These are phyloP conservation scores for Eilema caniola DNA, from an alignment of 2,888 invertebrate genomes.

Conservation along the genomic window DNA sequence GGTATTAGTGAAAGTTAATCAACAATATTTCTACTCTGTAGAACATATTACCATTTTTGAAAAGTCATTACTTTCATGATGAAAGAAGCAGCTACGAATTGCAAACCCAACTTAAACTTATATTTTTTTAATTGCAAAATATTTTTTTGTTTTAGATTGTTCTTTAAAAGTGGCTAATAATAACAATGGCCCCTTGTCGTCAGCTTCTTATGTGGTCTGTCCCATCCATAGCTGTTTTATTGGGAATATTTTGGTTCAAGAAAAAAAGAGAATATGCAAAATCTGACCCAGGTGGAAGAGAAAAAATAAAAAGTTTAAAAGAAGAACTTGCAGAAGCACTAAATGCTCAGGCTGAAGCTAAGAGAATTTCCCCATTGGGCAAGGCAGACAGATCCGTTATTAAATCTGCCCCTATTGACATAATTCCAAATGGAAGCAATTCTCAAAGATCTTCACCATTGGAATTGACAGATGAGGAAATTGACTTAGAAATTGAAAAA, in stretches of 20 bases:
- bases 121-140: background rate
- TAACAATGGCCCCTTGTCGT: slow-evolving; percentile 92
- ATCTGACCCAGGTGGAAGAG: slow-evolving; percentile 91
- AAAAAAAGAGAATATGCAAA: slow-evolving; percentile 91
- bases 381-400: slow-evolving; percentile 80
- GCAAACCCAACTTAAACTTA: background rate
- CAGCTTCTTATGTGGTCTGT: slow-evolving; percentile 93
- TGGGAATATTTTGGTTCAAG: slow-evolving; percentile 94
- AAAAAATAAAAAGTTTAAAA: slow-evolving; percentile 80
- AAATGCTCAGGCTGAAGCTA: slow-evolving; percentile 74
- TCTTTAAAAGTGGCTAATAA: slow-evolving; percentile 90
- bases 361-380: slow-evolving; percentile 78
- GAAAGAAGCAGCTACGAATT: background rate
- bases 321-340: slow-evolving; percentile 83
- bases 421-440: slow-evolving; percentile 83
- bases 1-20: background rate
- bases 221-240: slow-evolving; percentile 92
- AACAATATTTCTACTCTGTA: slow-evolving; percentile 7
- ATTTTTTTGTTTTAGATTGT: slow-evolving; percentile 80
- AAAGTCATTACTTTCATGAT: slow-evolving; percentile 21
- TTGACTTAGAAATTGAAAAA: slow-evolving; percentile 90
- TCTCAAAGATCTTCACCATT: slow-evolving; percentile 87
- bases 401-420: slow-evolving; percentile 90
- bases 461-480: slow-evolving; percentile 89
- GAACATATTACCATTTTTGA: slow-evolving; percentile 8